Evolutionary conservation across 2,888 invertebrate genomes (phyloP).

Genomic region (Macaria liturata): DNA sequence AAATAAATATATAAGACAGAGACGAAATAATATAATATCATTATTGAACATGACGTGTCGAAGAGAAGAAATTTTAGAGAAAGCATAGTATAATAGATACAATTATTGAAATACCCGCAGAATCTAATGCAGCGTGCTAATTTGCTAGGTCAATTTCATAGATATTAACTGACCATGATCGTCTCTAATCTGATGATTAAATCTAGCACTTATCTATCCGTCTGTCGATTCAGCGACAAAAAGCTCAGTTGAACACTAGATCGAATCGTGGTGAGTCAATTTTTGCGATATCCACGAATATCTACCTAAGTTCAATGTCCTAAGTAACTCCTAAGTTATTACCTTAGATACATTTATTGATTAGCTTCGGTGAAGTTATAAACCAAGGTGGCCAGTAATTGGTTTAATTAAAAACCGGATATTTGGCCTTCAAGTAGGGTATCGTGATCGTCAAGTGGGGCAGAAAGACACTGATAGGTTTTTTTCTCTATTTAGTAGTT

Average conservation of each 20-base stretch:
- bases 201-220: conserved; percentile 14
- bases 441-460: conserved; percentile 2
- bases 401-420: conserved; percentile 14
- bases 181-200: background rate
- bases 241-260: conserved; percentile 22
- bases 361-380: conserved; percentile 3
- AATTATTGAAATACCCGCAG: background rate
- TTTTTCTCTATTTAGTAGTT: too few relatives aligned
- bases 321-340: conserved; percentile 11
- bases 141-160: background rate
- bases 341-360: conserved; percentile 18
- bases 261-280: conserved; percentile 28
- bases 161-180: background rate
- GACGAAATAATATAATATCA: too few relatives aligned
- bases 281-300: background rate
- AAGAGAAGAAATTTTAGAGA: background rate
- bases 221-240: conserved; percentile 18
- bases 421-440: conserved; percentile 10
- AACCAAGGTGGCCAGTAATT: conserved; percentile 17
- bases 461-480: background rate
- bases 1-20: too few relatives aligned
- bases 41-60: too few relatives aligned
- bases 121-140: background rate
- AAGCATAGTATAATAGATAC: background rate
- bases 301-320: conserved; percentile 23